phyloP scores from a whole-genome alignment of 2,888 invertebrate species.

The Drosophila parthenogenetica region DNA sequence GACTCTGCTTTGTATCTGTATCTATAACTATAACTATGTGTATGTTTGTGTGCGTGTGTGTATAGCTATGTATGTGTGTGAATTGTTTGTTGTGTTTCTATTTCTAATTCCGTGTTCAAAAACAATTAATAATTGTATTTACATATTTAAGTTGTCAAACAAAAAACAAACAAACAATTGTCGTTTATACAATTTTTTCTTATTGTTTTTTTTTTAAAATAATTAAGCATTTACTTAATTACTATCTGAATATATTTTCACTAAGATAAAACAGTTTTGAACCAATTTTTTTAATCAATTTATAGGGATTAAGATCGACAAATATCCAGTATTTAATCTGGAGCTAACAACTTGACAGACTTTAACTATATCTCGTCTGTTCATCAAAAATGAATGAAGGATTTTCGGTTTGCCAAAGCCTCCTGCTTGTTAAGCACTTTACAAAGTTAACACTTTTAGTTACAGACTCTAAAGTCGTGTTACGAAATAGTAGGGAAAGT shows the following conservation, averaged over 20 bases:
- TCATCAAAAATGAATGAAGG: too few relatives aligned
- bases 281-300: neutral
- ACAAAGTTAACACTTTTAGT: too few relatives aligned
- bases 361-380: too few relatives aligned
- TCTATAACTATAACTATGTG: slow-evolving; percentile 13
- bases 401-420: too few relatives aligned
- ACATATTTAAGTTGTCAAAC: slow-evolving; percentile 47
- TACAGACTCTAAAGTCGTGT: too few relatives aligned
- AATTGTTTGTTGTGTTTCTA: slow-evolving; percentile 24
- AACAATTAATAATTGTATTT: slow-evolving; percentile 61
- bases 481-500: too few relatives aligned
- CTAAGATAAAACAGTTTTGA: slow-evolving; percentile 3
- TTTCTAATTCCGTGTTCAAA: slow-evolving; percentile 47
- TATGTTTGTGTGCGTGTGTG: slow-evolving; percentile 11
- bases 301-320: too few relatives aligned
- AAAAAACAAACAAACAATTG: slow-evolving; percentile 7
- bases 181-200: slow-evolving; percentile 46
- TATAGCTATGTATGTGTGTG: slow-evolving; percentile 23
- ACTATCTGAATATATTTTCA: slow-evolving; percentile 31
- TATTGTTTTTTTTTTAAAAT: neutral
- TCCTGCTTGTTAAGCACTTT: too few relatives aligned
- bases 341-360: neutral
- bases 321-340: too few relatives aligned
- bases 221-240: slow-evolving; percentile 56
- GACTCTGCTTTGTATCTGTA: slow-evolving; percentile 14